phyloP scores from a whole-genome alignment of 2,797 vertebrate species.

The Synanceia verrucosa region DNA sequence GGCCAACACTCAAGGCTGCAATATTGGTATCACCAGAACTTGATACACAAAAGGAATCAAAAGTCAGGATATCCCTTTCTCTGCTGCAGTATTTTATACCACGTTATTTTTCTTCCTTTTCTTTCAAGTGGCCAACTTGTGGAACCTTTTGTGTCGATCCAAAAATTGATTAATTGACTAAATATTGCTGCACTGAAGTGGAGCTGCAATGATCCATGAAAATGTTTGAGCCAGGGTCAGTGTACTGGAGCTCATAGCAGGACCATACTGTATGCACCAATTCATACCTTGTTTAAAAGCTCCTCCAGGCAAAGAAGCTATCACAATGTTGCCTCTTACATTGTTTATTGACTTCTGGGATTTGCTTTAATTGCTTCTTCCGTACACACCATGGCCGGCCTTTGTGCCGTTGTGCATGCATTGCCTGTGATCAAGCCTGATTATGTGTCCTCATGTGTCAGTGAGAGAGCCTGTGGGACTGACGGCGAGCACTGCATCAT shows the following conservation, averaged over 20 bases:
- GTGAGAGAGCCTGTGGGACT: conserved; percentile 40
- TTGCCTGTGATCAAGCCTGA: conserved; percentile 30
- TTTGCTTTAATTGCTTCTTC: conserved; percentile 35
- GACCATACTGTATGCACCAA: background rate
- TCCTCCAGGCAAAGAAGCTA: conserved; percentile 8
- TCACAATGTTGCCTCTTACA: background rate
- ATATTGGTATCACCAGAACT: background rate
- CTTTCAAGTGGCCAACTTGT: background rate
- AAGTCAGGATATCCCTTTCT: background rate
- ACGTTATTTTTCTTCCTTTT: background rate
- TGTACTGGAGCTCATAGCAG: background rate
- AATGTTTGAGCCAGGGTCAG: background rate
- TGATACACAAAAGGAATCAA: background rate
- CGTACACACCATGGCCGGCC: background rate
- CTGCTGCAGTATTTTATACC: background rate
- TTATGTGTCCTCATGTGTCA: conserved; percentile 61
- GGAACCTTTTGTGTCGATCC: background rate
- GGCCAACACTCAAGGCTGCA: too few species aligned
- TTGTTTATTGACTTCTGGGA: conserved; percentile 22
- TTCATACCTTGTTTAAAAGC: conserved; percentile 21
- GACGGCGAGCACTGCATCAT: conserved; percentile 67
- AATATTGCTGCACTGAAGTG: background rate
- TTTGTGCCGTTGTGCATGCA: conserved; percentile 22
- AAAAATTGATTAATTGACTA: background rate
- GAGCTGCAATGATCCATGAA: background rate